Evolutionary conservation across 2,113 vertebrate genomes (phyloP).

Genomic region (Oplegnathus fasciatus): DNA sequence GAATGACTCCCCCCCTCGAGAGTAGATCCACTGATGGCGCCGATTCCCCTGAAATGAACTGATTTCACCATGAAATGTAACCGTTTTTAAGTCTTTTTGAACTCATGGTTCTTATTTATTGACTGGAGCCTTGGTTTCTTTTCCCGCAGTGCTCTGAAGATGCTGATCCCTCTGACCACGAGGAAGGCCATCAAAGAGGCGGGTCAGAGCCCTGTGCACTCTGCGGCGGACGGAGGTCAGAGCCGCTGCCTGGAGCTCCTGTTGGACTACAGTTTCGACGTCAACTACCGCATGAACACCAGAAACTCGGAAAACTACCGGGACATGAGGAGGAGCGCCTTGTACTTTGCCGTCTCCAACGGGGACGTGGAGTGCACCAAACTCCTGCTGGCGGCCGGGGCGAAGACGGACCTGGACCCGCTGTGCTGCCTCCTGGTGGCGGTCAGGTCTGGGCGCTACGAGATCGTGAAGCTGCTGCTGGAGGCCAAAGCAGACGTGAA

Average conservation of each 20-base stretch:
- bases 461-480: constrained; percentile 88
- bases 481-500: constrained; percentile 88
- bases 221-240: constrained; percentile 88
- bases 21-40: background rate
- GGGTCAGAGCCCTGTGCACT: constrained; percentile 88
- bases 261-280: constrained; percentile 86
- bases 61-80: too few relatives aligned
- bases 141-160: constrained; percentile 85
- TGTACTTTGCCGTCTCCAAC: constrained; percentile 90
- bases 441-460: constrained; percentile 87
- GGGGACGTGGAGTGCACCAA: constrained; percentile 87
- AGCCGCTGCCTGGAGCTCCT: constrained; percentile 87
- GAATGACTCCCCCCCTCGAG: background rate
- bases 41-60: too few relatives aligned
- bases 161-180: constrained; percentile 87
- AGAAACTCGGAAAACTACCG: constrained; percentile 87
- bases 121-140: background rate
- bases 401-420: constrained; percentile 88
- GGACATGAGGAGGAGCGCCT: constrained; percentile 85
- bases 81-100: background rate
- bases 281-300: constrained; percentile 85
- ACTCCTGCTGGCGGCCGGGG: constrained; percentile 85
- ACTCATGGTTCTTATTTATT: background rate
- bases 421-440: constrained; percentile 91
- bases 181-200: constrained; percentile 86